Evolutionary conservation across 2,797 vertebrate genomes (phyloP), one percentile per base, ranked within the genome.

Genomic region (Halcyon badia): DNA sequence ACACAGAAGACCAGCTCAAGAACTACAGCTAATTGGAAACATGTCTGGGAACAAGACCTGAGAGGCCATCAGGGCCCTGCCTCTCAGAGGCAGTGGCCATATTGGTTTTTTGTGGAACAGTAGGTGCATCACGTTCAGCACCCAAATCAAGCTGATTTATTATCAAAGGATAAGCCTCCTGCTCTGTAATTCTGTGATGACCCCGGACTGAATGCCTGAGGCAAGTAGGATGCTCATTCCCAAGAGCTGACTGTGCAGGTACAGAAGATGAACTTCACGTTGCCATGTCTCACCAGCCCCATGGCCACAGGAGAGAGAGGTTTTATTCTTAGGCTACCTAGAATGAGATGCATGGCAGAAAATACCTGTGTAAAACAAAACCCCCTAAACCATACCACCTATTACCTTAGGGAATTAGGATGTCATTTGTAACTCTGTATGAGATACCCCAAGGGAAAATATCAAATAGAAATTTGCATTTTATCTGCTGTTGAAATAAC

Each of bases 171-270:
- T 25, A 58, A 83, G 24, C 7, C 4, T 84, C 20, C 41, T 72
- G 10, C 5, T 68, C 46, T 76, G 65, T 19, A 70, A 70, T 20
- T 68, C 46, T 76, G 61, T 19, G 68, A 62, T 16, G 16, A 18
- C 22, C 6, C 14, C 57, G 26, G 3, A 75, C 20, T 78, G n/a
- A 17, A 56, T 26, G 1, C 24, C n/a, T 69, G 22, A 6, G 25
- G 5, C 30, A 58, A 41, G 26, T 11, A 60, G 41, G 8, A 76
- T 2, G 11, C 16, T 58, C 15, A 31, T 26, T 22, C 5, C 1
- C 0, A 2, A 65, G 24, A 69, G 2, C 5, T 52, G 51, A 5
- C 4, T 2, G 25, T 31, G 31, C 19, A 51, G 6, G 9, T n/a
- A 70, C n/a, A 62, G 35, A 76, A 81, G 6, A 17, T 44, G 25